These are phyloP conservation scores for Phocides pigmalion DNA, from an alignment of 1,140 invertebrate species.

Conservation along the genomic window DNA sequence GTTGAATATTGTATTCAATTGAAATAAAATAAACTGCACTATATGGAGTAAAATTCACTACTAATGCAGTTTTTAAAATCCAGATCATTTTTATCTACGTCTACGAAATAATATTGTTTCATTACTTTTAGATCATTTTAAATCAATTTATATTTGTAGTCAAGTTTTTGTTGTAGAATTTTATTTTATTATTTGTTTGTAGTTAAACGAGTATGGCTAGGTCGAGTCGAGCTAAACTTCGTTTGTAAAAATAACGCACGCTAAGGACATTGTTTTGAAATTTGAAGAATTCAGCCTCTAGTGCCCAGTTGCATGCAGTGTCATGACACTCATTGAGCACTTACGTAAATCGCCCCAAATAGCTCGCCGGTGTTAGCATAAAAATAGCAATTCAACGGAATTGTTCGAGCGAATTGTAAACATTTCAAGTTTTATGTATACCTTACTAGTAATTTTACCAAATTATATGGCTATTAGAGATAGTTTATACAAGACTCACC, in stretches of 20 bases:
- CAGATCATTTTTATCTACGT: no score
- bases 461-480: conserved; percentile 10
- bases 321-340: conserved; percentile 58
- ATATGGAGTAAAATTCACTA: no score
- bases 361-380: conserved; percentile 53
- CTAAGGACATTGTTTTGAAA: conserved; percentile 22
- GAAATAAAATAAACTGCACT: no score
- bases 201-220: no score
- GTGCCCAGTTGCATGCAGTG: conserved; percentile 44
- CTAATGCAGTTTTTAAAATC: no score
- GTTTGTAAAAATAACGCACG: not conserved
- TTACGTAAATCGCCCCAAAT: conserved; percentile 69
- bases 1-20: no score
- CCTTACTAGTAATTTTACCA: not conserved
- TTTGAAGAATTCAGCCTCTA: conserved; percentile 49
- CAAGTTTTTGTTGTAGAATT: no score
- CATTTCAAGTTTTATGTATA: not conserved
- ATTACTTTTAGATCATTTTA: no score
- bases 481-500: conserved; percentile 80
- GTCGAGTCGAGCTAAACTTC: no score
- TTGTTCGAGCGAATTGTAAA: conserved; percentile 22
- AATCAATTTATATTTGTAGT: no score
- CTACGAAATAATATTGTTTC: no score
- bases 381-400: conserved; percentile 47
- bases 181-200: no score